Evolutionary conservation across 2,797 vertebrate species (phyloP).

Genomic region (Naso thynnoides): DNA sequence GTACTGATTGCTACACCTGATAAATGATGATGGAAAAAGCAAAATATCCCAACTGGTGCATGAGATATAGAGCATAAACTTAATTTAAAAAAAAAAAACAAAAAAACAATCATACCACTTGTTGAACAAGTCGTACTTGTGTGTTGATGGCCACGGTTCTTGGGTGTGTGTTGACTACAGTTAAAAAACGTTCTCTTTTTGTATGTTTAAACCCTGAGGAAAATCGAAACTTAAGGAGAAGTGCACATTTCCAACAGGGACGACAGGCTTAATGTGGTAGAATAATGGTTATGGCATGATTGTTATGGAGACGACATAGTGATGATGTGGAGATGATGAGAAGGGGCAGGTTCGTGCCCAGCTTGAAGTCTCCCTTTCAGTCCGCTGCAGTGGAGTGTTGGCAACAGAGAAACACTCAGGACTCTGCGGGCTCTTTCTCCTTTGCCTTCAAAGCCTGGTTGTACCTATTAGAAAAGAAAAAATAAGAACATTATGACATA

Average conservation of each 20-base stretch:
- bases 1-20: conserved; percentile 64
- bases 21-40: conserved; percentile 47
- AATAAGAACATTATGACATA: fast-evolving
- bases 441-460: conserved; percentile 88
- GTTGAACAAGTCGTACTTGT: conserved; percentile 67
- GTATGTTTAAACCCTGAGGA: conserved; percentile 56
- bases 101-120: conserved; percentile 73
- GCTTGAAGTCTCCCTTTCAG: conserved; percentile 68
- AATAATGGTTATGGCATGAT: conserved; percentile 65
- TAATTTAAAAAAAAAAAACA: conserved; percentile 52
- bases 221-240: conserved; percentile 63
- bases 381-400: conserved; percentile 45
- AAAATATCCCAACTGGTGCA: conserved; percentile 50
- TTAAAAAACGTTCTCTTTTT: conserved; percentile 43
- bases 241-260: conserved; percentile 69
- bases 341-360: conserved; percentile 30
- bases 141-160: conserved; percentile 69
- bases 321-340: conserved; percentile 39
- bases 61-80: conserved; percentile 48
- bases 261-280: conserved; percentile 57
- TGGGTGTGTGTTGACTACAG: conserved; percentile 54
- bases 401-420: conserved; percentile 61
- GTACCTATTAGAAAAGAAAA: conserved; percentile 74
- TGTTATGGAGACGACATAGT: conserved; percentile 52
- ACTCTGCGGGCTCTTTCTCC: conserved; percentile 66